Conservation (phyloP, 2,113 vertebrate species). For the Hypomesus transpacificus region DNA sequence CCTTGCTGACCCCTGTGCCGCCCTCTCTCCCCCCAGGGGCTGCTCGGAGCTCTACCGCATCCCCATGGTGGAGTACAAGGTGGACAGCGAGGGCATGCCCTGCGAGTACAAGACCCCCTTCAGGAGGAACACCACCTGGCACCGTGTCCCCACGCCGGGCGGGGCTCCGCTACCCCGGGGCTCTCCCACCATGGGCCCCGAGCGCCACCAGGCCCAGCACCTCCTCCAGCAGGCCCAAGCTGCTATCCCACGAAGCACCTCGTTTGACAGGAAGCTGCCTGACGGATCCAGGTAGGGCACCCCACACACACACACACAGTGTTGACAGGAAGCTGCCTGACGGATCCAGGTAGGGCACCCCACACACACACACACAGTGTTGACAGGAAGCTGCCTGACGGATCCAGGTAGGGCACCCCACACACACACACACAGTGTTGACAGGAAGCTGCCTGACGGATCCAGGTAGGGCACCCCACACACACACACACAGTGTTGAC, state of each 20-base stretch:
- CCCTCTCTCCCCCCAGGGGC: constrained; percentile 71
- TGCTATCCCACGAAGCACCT: constrained; percentile 90
- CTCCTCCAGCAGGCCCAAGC: constrained; percentile 85
- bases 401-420: no score
- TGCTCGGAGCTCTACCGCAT: constrained; percentile 96
- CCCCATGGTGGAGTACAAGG: constrained; percentile 97
- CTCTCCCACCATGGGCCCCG: constrained; percentile 86
- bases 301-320: not conserved
- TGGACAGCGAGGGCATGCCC: constrained; percentile 93
- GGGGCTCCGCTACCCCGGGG: constrained; percentile 80
- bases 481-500: no score
- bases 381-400: no score
- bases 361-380: no score
- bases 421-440: no score
- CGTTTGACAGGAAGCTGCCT: constrained; percentile 91
- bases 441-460: no score
- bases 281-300: constrained; percentile 84
- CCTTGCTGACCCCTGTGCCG: not conserved
- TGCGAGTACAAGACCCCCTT: constrained; percentile 99
- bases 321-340: no score
- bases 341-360: no score
- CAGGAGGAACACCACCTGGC: constrained; percentile 95
- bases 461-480: no score
- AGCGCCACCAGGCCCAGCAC: constrained; percentile 85
- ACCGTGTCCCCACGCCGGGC: constrained; percentile 84